Evolutionary conservation across 2,888 invertebrate species (phyloP), one percentile per base, ranked within the genome.

Genomic region (Mythimna albipuncta): DNA sequence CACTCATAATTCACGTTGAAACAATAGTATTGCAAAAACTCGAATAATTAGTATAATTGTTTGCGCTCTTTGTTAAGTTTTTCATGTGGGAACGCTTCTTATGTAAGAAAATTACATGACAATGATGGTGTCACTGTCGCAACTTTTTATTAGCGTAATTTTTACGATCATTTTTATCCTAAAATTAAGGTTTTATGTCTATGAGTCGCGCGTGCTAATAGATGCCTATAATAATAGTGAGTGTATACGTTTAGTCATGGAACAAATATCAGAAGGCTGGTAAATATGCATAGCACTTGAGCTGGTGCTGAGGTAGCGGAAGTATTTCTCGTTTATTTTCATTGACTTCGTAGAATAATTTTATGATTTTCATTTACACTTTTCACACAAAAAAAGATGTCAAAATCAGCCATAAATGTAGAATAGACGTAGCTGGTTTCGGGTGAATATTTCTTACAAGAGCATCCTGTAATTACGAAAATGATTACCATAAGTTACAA

Each of bases 31-130:
- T 70, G 77, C 70, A 75, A 72, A 79, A 71, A 74, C 63, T 47
- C n/a, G 57, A 72, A 72, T 76, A 69, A 82, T 80, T 73, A 50
- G 59, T 65, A 64, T 81, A 85, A 85, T 82, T 79, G 64, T 59
- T 54, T 5, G 32, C 32, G 68, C 35, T 69, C 81, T 80, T 82
- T 83, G 81, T 78, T 47, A 10, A 64, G 55, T 68, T 85, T 76
- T 84, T 72, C 67, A 68, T 75, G 76, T 85, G 85, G 57, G 78
- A 84, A 77, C 63, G n/a, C 11, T 66, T 57, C 68, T 84, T 84
- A 71, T 64, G 80, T 74, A 74, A 84, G 61, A 55, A 47, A 69
- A 68, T 73, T 57, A 78, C 59, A 57, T 58, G 72, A 74, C 77
- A 82, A 77, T 76, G 50, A 41, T n/a, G 54, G 58, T 16, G 41